phyloP scores from a whole-genome alignment of 2,888 invertebrate genomes.

The Anthoptus insignis region DNA sequence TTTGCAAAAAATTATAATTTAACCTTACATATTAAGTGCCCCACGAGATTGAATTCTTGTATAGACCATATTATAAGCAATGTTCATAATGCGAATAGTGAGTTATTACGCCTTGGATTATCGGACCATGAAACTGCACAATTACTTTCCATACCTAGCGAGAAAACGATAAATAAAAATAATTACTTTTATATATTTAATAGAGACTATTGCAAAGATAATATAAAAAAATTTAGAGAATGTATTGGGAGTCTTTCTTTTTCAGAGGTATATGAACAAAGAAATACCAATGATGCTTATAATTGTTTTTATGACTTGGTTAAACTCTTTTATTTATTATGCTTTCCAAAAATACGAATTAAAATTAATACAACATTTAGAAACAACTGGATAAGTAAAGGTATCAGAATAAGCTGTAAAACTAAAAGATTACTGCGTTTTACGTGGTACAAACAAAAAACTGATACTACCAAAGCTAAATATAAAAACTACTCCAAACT shows the following conservation, averaged over 20 bases:
- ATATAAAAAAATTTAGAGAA: background rate
- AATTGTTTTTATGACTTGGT: background rate
- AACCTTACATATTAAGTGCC: background rate
- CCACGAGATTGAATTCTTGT: background rate
- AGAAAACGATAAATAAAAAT: background rate
- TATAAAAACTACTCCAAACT: background rate
- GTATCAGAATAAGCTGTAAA: background rate
- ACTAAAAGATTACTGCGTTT: background rate
- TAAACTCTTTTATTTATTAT: background rate
- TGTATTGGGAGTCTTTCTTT: slow-evolving; percentile 4
- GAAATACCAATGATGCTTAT: background rate
- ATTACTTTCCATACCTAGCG: background rate
- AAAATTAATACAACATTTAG: background rate
- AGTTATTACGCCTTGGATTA: background rate
- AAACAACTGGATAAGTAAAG: background rate
- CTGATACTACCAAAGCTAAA: background rate
- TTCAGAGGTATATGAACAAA: slow-evolving; percentile 9
- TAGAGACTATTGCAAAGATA: slow-evolving; percentile 5
- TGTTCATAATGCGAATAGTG: background rate
- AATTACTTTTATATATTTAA: background rate
- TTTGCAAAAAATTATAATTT: slow-evolving; percentile 5
- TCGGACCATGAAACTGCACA: slow-evolving; percentile 16
- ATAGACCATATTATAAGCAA: slow-evolving; percentile 11
- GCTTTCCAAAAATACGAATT: slow-evolving; percentile 1
- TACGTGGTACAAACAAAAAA: background rate